Evolutionary conservation across 2,113 vertebrate species (phyloP), one percentile per base, ranked within the genome.

Genomic region (Equus quagga): DNA sequence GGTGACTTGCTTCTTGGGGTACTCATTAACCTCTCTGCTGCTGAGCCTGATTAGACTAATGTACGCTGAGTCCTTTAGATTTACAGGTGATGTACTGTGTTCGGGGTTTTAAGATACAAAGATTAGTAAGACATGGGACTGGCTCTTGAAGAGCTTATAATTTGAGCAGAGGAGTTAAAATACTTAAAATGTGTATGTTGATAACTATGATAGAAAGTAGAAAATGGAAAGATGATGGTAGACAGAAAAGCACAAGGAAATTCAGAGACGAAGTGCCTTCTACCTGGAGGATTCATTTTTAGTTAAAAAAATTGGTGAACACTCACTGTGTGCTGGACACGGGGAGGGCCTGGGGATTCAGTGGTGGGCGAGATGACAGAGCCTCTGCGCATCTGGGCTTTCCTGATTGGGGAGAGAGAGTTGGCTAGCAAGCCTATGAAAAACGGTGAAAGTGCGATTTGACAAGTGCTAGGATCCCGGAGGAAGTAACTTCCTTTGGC

Each of bases 131-230:
- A 92, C 36, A 3, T 41, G 44, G 33, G 21, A n/a, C 33, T 81
- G 54, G 10, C 14, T 23, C 21, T 56, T 17, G 21, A 31, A 65
- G 76, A 70, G 36, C 33, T 91, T 82, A 36, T 60, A 19, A 76
- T 85, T 88, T 62, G 33, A 87, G 51, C 19, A 44, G 76, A n/a
- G 31, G 46, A 46, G 24, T 94, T 96, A 72, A 65, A 94, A n/a
- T 72, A 44, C 78, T 60, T 58, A 12, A 21, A 67, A 51, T 62
- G 10, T 92, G 5, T 51, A 21, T 70, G 60, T 72, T 70, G 44
- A n/a, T 67, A 33, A n/a, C 24, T 46, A 1, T 23, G 83, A 64
- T 21, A 41, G 46, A 84, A 76, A 54, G 17, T 62, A 31, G 92
- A 81, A 91, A 41, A n/a, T 28, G 17, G 24, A 49, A 85, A 21